Evolutionary conservation across 2,797 vertebrate species (phyloP).

Genomic region (Varecia variegata): DNA sequence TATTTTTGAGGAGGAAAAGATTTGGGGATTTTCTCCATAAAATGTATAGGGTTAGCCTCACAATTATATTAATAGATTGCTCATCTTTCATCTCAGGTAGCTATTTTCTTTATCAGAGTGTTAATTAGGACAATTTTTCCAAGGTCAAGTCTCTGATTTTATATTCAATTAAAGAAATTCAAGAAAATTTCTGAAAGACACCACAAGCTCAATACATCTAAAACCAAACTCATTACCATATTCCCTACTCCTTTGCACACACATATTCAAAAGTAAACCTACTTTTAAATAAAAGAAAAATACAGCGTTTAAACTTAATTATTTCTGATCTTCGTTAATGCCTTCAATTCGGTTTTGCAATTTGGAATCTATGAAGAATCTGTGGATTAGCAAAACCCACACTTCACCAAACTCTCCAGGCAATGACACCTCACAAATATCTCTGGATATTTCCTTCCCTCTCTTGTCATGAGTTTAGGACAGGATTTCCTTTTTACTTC

Average conservation of each 20-base stretch:
- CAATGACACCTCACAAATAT: not conserved
- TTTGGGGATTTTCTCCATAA: not conserved
- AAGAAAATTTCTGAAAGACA: not conserved
- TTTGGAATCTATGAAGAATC: not conserved
- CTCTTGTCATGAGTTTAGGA: not conserved
- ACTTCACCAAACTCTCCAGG: not conserved
- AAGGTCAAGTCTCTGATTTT: not conserved
- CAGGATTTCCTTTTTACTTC: not conserved
- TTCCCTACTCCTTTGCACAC: not conserved
- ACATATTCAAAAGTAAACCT: not conserved
- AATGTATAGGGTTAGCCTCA: rapidly evolving
- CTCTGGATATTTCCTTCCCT: not conserved
- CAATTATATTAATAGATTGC: not conserved
- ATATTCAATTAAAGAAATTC: not conserved
- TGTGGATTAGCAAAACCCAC: not conserved
- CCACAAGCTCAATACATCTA: not conserved
- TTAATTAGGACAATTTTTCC: not conserved
- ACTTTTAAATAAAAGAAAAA: not conserved
- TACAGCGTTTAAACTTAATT: not conserved
- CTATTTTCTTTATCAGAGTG: not conserved
- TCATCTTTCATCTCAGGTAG: not conserved
- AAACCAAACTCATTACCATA: not conserved
- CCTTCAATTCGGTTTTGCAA: not conserved
- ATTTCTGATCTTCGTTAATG: not conserved
- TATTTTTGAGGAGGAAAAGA: not conserved